Evolutionary conservation across 2,888 invertebrate genomes (phyloP), one percentile per base, ranked within the genome.

Genomic region (Encarsia formosa): DNA sequence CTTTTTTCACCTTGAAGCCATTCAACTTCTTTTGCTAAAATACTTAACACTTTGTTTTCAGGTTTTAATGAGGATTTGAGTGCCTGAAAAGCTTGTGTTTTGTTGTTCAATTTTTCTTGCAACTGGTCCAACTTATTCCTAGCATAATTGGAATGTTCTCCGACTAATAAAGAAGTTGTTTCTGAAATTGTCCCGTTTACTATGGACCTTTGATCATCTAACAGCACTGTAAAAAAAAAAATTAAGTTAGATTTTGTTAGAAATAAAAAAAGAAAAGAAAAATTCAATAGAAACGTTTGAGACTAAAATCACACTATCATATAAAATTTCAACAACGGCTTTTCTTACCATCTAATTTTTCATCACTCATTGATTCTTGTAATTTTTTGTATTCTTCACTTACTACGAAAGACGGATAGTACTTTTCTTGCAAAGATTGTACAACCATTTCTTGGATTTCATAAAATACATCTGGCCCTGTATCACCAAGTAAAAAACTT

Each of bases 401-500:
- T 52, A 91, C 82, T 48, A 94, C 79, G 72, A 94, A 94, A 2
- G 91, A 86, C 46, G 90, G 87, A 73, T 92, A 94, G 73, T 91
- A 89, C 71, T 91, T 88, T 60, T 91, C 88, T 69, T 92, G 89
- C 53, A 94, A 78, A 0, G 85, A 84, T 64, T 85, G 84, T 11
- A 88, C 81, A 8, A 93, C 87, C 56, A 83, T 83, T 18, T 85
- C 83, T 73, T 93, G 92, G 18, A 91, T 88, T 71, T 91, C 88
- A 66, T 87, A 90, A 74, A 93, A 92, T 23, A 91, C 88, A 74
- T 88, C 89, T 18, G 90, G 90, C 1, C 91, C 91, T 65, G 87
- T 86, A 69, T 94, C 89, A 15, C 93, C 93, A 54, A 91, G 73
- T 47, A 94, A 76, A 75, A 93, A 94, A 13, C 87, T 82, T 70